Evolutionary conservation across 2,888 invertebrate species (phyloP).

Genomic region (Pristionchus arcanus): DNA sequence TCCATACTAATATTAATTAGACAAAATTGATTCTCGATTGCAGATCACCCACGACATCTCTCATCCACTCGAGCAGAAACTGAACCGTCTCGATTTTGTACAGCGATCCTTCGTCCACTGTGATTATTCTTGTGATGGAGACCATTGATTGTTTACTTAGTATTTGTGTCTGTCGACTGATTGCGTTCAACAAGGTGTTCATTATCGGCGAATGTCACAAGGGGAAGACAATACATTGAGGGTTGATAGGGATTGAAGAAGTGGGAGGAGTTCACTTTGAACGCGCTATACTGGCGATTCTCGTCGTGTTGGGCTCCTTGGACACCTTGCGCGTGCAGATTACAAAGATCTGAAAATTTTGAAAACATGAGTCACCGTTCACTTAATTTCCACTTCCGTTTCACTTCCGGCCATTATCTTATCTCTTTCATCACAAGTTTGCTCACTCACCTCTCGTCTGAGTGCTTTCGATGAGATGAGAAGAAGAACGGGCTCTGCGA

Average conservation of each 20-base stretch:
- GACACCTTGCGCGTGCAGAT: background rate
- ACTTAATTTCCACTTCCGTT: background rate
- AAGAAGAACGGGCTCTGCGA: constrained; percentile 29
- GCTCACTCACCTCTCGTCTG: background rate
- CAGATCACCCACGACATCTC: constrained; percentile 80
- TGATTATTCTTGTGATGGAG: constrained; percentile 74
- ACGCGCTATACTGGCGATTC: background rate
- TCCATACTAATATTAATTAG: no score
- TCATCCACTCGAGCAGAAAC: constrained; percentile 79
- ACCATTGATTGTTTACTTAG: constrained; percentile 54
- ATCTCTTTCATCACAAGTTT: background rate
- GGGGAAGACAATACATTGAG: background rate
- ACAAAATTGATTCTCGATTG: background rate
- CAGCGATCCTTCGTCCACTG: constrained; percentile 74
- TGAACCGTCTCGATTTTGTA: constrained; percentile 78
- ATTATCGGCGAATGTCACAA: background rate
- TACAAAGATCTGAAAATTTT: background rate
- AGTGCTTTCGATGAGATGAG: constrained; percentile 8
- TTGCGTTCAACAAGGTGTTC: constrained; percentile 9
- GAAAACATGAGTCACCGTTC: background rate
- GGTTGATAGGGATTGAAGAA: background rate
- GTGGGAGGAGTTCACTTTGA: background rate
- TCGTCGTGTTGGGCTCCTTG: background rate
- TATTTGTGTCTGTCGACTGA: background rate
- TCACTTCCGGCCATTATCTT: background rate